Evolutionary conservation across 2,113 vertebrate species (phyloP), one percentile per base, ranked within the genome.

Genomic region (Barbus barbus): DNA sequence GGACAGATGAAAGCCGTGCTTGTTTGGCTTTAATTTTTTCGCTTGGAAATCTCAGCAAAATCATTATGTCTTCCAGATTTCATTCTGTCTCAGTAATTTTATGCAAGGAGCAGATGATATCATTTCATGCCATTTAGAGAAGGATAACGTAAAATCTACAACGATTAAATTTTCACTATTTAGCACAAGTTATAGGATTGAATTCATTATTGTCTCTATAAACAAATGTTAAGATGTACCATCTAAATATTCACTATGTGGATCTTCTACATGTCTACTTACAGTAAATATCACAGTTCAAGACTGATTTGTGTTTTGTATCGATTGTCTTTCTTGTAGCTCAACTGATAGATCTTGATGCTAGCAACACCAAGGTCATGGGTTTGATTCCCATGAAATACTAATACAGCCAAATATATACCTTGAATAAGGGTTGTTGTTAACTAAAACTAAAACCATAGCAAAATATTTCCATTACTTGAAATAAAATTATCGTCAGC

Each of bases 1-100:
- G 20, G 33, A 28, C 36, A 65, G 56, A 61, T 75, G 53, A 72
- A 72, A 72, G 36, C 36, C 5, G 22, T 24, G 22, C 36, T 44
- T 72, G 22, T 72, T 44, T 72, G 36, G 69, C 69, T 72, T 72
- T 72, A 3, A 7, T 44, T 72, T 72, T 61, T 72, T 72, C 20
- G 5, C 69, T 72, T 72, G 69, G 22, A 72, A 72, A 72, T 72
- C 69, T 72, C 36, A 72, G 69, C 69, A 41, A 72, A 72, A 72
- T 72, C 33, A 71, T 71, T 71, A n/a, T 31, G 14, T 72, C 69
- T 24, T 72, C 36, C 36, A 72, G 69, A 72, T 41, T 72, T 72
- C 1, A 24, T 72, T 6, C 5, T 6, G 11, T 24, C 22, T 44
- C 69, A 72, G 22, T 22, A 5, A 72, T 72, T n/a, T 24, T 24